Evolutionary conservation across 2,888 invertebrate species (phyloP), one percentile per base, ranked within the genome.

Genomic region (Cenopis cana): DNA sequence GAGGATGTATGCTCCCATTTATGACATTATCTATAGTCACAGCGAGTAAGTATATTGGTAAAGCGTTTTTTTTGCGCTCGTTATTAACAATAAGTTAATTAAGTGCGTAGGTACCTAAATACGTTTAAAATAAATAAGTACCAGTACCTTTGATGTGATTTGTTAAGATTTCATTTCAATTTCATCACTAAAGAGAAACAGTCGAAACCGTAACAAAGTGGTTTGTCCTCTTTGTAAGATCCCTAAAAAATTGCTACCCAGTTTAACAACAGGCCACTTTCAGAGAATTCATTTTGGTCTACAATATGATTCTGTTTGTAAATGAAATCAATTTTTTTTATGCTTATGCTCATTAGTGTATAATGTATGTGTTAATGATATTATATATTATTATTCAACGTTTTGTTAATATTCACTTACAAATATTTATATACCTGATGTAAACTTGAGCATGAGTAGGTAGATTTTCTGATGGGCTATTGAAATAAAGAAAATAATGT

Each of bases 1-100:
- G 75, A 46, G 84, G 85, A 2, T 88, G 88, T 60, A 85, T 87
- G 85, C 79, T 80, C 2, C 86, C 87, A 1, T 88, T 88, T 70
- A 54, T 85, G 10, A 76, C 79, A 0, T 74, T 85, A n/a, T 77
- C 84, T 0, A 73, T 76, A 52, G 74, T 85, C n/a, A 78, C 82
- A 17, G 64, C 84, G 46, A 75, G 87, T 87, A 78, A 81, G 82
- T 83, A 74, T 69, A 46, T 68, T 49, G 46, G 57, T 46, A 3
- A 4, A 33, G 1, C 8, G 10, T 24, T n/a, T 24, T 12, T 33
- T 38, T 18, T 46, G 14, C 46, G n/a, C 6, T 5, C 9, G 9
- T 46, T 46, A 14, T 46, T 46, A 46, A 46, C 6, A 1, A n/a
- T n/a, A 41, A 14, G 41, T 41, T 14, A 14, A 41, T 41, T 41